These are phyloP conservation scores for Lophochroa leadbeateri DNA, from an alignment of 2,113 vertebrate species.

Conservation along the genomic window DNA sequence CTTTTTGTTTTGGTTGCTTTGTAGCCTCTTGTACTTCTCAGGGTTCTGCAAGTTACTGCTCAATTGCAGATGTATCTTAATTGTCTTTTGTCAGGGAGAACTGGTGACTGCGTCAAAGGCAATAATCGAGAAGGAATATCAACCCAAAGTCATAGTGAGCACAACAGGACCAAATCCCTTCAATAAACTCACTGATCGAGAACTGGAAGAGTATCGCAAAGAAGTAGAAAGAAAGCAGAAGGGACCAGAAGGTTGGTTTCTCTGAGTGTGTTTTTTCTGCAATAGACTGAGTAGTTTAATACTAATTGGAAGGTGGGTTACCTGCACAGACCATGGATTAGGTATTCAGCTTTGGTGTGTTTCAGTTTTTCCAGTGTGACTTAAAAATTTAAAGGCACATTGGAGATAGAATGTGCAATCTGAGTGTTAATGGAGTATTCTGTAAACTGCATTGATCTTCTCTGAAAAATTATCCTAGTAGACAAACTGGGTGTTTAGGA, in stretches of 20 bases:
- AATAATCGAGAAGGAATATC: slow-evolving; percentile 98
- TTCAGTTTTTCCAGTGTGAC: background rate
- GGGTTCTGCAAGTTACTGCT: background rate
- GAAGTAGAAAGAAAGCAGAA: slow-evolving; percentile 96
- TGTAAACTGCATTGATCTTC: background rate
- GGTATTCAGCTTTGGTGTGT: background rate
- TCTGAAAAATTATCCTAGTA: background rate
- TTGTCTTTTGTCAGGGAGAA: slow-evolving; percentile 84
- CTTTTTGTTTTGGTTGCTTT: background rate
- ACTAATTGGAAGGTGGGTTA: background rate
- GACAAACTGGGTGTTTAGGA: background rate
- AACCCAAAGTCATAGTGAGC: slow-evolving; percentile 91
- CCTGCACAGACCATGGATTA: background rate
- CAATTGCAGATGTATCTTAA: background rate
- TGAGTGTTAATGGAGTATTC: background rate
- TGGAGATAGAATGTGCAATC: background rate
- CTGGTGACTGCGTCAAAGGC: slow-evolving; percentile 97
- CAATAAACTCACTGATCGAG: slow-evolving; percentile 90
- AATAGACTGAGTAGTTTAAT: background rate
- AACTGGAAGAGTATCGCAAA: slow-evolving; percentile 91
- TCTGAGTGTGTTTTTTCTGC: background rate
- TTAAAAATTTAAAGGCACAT: background rate
- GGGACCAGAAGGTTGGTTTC: slow-evolving; percentile 84
- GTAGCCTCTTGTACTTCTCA: background rate
- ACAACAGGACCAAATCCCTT: slow-evolving; percentile 96